Evolutionary conservation across 2,113 vertebrate genomes (phyloP), one percentile per base, ranked within the genome.

Genomic region (Pandion haliaetus): DNA sequence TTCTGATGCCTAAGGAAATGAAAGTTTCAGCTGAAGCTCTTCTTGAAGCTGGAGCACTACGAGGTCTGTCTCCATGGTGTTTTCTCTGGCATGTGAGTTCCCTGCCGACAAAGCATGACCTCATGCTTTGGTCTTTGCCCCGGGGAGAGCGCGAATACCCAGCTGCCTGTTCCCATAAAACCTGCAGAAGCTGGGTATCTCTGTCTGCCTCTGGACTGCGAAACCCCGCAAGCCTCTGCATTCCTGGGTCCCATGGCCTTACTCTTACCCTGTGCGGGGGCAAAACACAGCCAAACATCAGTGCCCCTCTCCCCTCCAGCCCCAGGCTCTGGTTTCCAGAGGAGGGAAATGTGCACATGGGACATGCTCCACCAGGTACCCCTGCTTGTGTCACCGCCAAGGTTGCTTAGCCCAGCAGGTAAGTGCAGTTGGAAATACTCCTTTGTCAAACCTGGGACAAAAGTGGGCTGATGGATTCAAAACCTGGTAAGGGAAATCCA

Each of bases 231-330:
- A 69, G 5, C 29, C 19, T 52, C 59, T 85, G 52, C 4, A 0
- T 34, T 55, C n/a, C 36, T 44, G 28, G 9, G 12, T 28, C 32
- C 42, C 34, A 38, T 0, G 3, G 36, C 71, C 34, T 86, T 45
- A 10, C 17, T 49, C 18, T 63, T 3, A 5, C 15, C 17, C 16
- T 2, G 1, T 7, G 16, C 0, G 0, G n/a, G 36, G 14, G 26
- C 4, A 52, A 90, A 88, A 55, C 50, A n/a, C 13, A 79, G n/a
- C 15, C 47, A 67, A 17, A n/a, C 54, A 14, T n/a, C 47, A 52
- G n/a, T 84, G n/a, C 4, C 23, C 4, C 28, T 25, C 24, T 63
- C 18, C 49, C 24, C 24, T 87, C n/a, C 42, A 87, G 71, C 21
- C 19, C 36, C 52, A 71, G 34, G 36, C 25, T 85, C 42, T 72